Conservation (phyloP, 2,888 invertebrate genomes). For the Drosophila histrio region DNA sequence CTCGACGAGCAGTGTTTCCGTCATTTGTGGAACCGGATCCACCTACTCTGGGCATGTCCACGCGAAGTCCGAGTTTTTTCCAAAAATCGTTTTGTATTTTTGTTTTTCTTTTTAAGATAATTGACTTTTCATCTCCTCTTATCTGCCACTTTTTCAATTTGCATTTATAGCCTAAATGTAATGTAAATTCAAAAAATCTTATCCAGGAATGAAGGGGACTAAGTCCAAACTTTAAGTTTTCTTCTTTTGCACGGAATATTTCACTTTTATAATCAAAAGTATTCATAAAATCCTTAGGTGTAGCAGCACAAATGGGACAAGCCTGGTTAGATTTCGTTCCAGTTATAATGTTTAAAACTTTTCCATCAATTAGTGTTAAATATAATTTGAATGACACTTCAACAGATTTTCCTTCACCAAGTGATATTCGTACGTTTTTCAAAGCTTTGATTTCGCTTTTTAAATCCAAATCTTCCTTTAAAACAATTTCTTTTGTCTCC, state of each 20-base stretch:
- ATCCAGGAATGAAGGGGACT: neutral
- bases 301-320: constrained; percentile 1
- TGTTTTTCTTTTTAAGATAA: no score
- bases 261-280: no score
- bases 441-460: neutral
- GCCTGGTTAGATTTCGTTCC: neutral
- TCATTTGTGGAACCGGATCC: no score
- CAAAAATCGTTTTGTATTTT: no score
- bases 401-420: neutral
- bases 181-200: neutral
- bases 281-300: neutral
- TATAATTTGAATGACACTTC: neutral
- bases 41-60: no score
- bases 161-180: neutral
- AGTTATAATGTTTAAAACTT: neutral
- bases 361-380: neutral
- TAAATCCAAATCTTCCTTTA: neutral
- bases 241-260: no score
- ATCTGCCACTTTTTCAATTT: no score
- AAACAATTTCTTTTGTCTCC: neutral
- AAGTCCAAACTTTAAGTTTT: neutral
- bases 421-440: neutral
- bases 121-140: no score
- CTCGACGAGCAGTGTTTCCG: no score
- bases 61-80: no score